A percentile compares a stretch with the other conserved stretches of the same genome.
These are phyloP conservation scores for Anthoptus insignis DNA, from an alignment of 2,888 invertebrate species.

Conservation along the genomic window DNA sequence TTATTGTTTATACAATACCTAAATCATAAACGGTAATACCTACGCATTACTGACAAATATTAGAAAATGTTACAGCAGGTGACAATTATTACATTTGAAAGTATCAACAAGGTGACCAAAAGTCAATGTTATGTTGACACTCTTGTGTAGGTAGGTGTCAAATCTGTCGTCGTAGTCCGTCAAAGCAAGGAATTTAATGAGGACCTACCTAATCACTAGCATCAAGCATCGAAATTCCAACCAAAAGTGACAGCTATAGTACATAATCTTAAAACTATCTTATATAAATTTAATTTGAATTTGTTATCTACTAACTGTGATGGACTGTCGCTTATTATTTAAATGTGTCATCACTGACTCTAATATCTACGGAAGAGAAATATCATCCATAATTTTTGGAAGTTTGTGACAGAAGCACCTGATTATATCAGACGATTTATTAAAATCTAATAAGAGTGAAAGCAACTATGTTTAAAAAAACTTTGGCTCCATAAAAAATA, in stretches of 20 bases:
- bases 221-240: constrained; percentile 16
- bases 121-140: no score
- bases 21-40: no score
- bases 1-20: no score
- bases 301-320: constrained; percentile 66
- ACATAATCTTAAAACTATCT: constrained; percentile 30
- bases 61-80: no score
- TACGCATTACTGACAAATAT: no score
- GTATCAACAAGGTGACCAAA: no score
- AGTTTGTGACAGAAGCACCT: constrained; percentile 56
- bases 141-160: no score
- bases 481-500: constrained; percentile 59
- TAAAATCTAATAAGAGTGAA: constrained; percentile 9
- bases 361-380: constrained; percentile 48
- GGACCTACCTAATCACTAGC: no score
- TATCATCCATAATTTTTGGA: constrained; percentile 46
- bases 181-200: no score
- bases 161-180: no score
- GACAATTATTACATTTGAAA: no score
- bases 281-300: constrained; percentile 57
- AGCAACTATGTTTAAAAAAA: constrained; percentile 47
- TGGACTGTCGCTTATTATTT: constrained; percentile 64
- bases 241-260: constrained; percentile 8
- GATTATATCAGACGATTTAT: constrained; percentile 42
- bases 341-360: constrained; percentile 61